Conservation (phyloP, 2,797 vertebrate species). For the Spea hammondii region DNA sequence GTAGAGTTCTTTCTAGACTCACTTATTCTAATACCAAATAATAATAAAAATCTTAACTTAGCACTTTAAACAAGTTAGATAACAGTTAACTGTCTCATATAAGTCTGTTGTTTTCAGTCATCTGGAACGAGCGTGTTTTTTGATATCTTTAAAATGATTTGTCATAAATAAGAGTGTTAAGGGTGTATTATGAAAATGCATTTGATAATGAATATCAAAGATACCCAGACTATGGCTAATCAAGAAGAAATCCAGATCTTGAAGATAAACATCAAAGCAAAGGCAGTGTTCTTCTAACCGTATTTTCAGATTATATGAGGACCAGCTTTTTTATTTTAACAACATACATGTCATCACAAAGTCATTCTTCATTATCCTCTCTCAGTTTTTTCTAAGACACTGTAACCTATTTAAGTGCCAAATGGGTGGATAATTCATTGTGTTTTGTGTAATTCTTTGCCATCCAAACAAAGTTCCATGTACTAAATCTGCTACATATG, state of each 20-base stretch:
- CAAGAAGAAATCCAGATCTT: conserved; percentile 10
- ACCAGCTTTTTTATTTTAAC: conserved; percentile 7
- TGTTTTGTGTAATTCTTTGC: no score
- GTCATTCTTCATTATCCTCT: conserved; percentile 25
- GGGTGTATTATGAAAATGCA: conserved; percentile 23
- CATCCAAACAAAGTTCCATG: no score
- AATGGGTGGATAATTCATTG: no score
- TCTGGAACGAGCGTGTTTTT: conserved; percentile 6
- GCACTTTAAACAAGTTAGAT: not conserved
- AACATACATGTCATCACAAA: conserved; percentile 12
- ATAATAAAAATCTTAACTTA: not conserved
- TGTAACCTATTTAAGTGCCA: no score
- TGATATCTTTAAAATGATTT: conserved; percentile 23
- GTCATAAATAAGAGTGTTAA: not conserved
- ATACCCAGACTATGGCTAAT: conserved; percentile 28
- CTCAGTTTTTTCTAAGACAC: conserved; percentile 25
- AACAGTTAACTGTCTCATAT: not conserved
- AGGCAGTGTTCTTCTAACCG: conserved; percentile 28
- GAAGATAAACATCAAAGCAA: conserved; percentile 6
- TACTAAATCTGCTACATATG: no score
- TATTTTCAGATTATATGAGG: conserved; percentile 31
- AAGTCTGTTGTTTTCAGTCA: not conserved
- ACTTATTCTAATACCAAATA: not conserved
- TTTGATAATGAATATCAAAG: conserved; percentile 29
- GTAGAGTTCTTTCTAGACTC: not conserved